Conservation (phyloP, 2,797 vertebrate species). For the Coluber constrictor region DNA sequence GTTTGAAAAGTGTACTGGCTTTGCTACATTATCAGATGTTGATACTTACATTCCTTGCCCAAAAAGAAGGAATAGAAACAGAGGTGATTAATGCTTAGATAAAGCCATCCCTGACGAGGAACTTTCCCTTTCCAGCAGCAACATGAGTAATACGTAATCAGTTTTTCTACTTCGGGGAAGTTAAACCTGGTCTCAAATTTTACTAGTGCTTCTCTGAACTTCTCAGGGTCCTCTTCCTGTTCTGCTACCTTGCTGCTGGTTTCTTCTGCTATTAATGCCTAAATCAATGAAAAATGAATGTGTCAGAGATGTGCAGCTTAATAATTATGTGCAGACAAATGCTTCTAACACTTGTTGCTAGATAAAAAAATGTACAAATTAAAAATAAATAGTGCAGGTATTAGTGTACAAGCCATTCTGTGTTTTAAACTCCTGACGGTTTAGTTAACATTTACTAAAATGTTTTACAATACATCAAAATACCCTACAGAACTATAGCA, state of each 20-base stretch:
- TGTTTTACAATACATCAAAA: neutral
- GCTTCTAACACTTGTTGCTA: conserved; percentile 1
- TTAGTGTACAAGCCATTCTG: neutral
- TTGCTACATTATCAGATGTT: neutral
- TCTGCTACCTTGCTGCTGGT: conserved; percentile 83
- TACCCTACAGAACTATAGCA: neutral
- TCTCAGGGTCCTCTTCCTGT: conserved; percentile 88
- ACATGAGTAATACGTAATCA: conserved; percentile 92
- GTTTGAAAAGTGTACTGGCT: neutral
- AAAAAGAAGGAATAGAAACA: conserved; percentile 97
- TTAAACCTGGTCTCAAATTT: conserved; percentile 91
- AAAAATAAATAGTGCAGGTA: neutral
- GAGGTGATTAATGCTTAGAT: conserved; percentile 94
- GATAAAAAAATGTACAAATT: neutral
- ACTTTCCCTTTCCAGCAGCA: conserved; percentile 96
- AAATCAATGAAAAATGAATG: conserved; percentile 13
- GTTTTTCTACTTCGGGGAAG: conserved; percentile 86
- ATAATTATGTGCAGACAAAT: conserved; percentile 22
- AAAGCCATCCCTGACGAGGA: conserved; percentile 95
- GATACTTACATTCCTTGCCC: conserved; percentile 89
- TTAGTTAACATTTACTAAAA: neutral
- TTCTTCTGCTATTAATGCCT: conserved; percentile 96
- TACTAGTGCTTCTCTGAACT: conserved; percentile 86
- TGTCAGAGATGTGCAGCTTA: conserved; percentile 18
- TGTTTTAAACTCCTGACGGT: neutral